Percentiles rank a stretch among this genome's conserved stretches.
Conservation (phyloP, 2,797 vertebrate genomes). For the Erethizon dorsatum region DNA sequence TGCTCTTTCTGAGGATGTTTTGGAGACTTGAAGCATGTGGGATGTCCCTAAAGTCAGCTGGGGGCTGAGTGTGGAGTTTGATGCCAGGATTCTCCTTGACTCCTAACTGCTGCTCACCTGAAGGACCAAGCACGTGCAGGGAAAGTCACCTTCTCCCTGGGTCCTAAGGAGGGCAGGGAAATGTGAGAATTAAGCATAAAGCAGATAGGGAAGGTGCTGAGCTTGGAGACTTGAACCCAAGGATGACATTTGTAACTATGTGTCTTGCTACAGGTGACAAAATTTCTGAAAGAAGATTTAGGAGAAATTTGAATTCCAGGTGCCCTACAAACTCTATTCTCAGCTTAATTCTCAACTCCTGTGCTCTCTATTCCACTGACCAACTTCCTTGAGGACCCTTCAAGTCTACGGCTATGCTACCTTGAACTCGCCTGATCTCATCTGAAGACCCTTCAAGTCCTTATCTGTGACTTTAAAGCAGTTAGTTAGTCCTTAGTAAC, state of each 20-base stretch:
- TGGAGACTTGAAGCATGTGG: background rate
- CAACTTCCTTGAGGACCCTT: background rate
- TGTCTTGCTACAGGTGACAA: conserved; percentile 37
- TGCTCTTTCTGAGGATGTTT: background rate
- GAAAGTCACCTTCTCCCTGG: background rate
- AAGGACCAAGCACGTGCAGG: background rate
- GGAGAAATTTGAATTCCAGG: background rate
- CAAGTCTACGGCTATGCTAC: background rate
- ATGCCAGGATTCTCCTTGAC: background rate
- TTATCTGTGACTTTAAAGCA: fast-evolving
- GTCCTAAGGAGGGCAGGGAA: background rate
- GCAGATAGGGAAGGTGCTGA: background rate
- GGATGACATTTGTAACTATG: background rate
- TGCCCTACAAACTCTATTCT: fast-evolving
- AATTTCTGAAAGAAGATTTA: background rate
- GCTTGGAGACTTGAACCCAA: background rate
- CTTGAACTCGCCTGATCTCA: background rate
- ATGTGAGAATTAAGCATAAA: fast-evolving
- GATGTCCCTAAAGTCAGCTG: background rate
- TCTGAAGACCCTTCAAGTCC: background rate
- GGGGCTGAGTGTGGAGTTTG: fast-evolving
- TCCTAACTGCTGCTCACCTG: background rate
- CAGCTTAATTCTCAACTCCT: background rate
- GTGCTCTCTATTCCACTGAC: fast-evolving
- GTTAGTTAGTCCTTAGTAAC: background rate